phyloP scores from a whole-genome alignment of 2,797 vertebrate genomes.

The Coracias cyanogaster region DNA sequence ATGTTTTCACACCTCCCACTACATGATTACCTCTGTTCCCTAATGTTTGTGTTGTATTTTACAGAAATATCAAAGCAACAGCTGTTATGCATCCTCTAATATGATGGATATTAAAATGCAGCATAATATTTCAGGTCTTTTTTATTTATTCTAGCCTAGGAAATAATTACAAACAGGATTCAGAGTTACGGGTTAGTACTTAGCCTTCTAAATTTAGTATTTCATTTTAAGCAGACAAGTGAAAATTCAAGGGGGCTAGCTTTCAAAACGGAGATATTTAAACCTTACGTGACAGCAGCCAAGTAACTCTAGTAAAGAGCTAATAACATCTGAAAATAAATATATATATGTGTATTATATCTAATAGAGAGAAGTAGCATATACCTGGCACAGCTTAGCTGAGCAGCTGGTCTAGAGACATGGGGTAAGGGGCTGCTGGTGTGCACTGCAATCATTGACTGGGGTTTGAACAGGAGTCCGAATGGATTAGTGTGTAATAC shows the following conservation, averaged over 20 bases:
- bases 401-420: neutral
- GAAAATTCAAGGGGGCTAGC: neutral
- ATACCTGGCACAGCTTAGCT: neutral
- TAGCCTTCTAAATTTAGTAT: neutral
- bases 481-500: neutral
- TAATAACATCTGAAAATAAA: neutral
- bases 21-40: neutral
- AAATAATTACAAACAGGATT: neutral
- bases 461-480: neutral
- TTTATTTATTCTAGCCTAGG: neutral
- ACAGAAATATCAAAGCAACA: neutral
- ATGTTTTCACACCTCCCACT: neutral
- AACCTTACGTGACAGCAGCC: neutral
- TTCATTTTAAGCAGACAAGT: neutral
- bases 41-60: neutral
- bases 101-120: neutral
- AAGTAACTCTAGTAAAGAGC: neutral
- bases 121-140: neutral
- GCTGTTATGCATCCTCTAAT: neutral
- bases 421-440: neutral
- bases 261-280: neutral
- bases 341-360: fast-evolving
- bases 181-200: neutral
- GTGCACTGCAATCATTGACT: neutral
- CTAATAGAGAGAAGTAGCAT: neutral